A percentile compares a stretch with the other conserved stretches of the same genome.
Evolutionary conservation across 2,113 vertebrate species (phyloP).

Genomic region (Condylura cristata): DNA sequence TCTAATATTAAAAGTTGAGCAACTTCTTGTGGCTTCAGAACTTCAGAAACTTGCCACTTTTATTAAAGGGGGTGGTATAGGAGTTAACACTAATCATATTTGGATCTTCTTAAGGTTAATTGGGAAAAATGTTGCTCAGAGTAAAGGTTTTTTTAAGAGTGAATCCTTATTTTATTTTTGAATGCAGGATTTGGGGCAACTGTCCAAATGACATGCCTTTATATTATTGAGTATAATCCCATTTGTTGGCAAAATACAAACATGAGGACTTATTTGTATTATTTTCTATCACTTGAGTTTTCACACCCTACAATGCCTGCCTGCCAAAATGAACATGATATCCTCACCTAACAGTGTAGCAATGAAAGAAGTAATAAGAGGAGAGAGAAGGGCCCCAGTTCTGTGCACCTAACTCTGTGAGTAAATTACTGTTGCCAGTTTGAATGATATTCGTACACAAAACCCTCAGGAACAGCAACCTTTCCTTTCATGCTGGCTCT

Average conservation of each 20-base stretch:
- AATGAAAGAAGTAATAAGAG: not conserved
- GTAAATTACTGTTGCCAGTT: not conserved
- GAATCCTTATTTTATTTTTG: constrained; percentile 17
- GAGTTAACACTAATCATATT: not conserved
- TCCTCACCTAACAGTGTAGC: not conserved
- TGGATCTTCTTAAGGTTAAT: not conserved
- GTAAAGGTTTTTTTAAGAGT: not conserved
- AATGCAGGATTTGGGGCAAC: not conserved
- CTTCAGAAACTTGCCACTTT: not conserved
- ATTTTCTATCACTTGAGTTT: constrained; percentile 62
- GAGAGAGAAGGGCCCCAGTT: not conserved
- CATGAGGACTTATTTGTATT: constrained; percentile 40
- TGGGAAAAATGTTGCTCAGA: not conserved
- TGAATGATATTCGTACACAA: not conserved
- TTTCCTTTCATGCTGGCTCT: not conserved
- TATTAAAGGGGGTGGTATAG: accelerated
- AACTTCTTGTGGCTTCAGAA: not conserved
- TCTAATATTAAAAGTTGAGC: not conserved
- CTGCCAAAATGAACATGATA: not conserved
- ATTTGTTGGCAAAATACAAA: constrained; percentile 61
- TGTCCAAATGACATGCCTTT: constrained; percentile 41
- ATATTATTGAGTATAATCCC: constrained; percentile 23
- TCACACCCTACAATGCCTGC: constrained; percentile 18
- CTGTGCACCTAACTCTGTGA: not conserved
- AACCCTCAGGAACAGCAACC: not conserved